Conservation (phyloP, 2,797 vertebrate species). For the Adelosebastes latens region DNA sequence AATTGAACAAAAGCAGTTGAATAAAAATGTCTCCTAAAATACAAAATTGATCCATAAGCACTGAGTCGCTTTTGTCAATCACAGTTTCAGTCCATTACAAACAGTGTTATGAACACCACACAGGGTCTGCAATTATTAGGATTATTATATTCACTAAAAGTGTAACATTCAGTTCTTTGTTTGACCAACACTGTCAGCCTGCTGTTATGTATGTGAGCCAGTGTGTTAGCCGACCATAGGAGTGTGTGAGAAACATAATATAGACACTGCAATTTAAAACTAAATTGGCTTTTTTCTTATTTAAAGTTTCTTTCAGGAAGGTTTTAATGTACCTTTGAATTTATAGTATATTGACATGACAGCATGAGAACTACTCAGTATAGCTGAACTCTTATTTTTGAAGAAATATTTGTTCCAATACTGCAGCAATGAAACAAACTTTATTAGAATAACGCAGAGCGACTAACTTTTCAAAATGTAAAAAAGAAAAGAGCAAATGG, state of each 20-base stretch:
- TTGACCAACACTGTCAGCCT: not conserved
- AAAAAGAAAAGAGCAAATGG: not conserved
- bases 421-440: not conserved
- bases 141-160: not conserved
- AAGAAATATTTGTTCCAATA: not conserved
- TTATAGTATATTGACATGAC: not conserved
- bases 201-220: not conserved
- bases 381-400: not conserved
- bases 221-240: not conserved
- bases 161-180: not conserved
- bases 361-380: not conserved
- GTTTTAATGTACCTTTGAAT: not conserved
- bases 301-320: not conserved
- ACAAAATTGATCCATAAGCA: not conserved
- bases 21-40: not conserved
- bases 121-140: not conserved
- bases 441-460: not conserved
- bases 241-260: not conserved
- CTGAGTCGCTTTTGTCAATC: not conserved
- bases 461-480: not conserved
- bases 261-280: not conserved
- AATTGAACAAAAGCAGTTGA: not conserved
- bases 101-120: not conserved
- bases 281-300: not conserved
- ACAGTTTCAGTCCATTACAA: not conserved